Evolutionary conservation across 2,113 vertebrate species (phyloP), one percentile per base, ranked within the genome.

Genomic region (Centrocercus urophasianus): DNA sequence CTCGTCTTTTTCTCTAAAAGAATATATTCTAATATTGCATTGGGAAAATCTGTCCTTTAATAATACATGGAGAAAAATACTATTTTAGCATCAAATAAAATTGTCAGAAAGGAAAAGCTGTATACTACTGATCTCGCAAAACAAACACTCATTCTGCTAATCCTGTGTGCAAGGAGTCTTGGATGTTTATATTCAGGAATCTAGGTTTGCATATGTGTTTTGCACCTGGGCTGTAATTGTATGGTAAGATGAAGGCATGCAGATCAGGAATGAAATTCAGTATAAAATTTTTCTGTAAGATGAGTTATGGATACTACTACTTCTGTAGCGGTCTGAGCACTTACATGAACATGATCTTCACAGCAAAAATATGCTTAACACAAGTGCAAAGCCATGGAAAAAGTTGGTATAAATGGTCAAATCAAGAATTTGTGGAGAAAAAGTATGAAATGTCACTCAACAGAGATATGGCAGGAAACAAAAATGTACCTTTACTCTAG

Each of bases 391-490:
- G 42, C 27, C 47, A 75, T 12, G 11, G 32, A 86, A 24, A 20
- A 50, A 28, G 14, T 19, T n/a, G 61, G 32, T 64, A 90, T 92
- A 83, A 86, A 83, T 78, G 22, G 28, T 67, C 80, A 65, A 78
- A 47, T 6, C 56, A n/a, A 78, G 86, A 94, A 54, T 16, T 78
- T 18, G 21, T 81, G 43, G 27, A 63, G 70, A 57, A 75, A 66
- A 80, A 52, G 57, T 47, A 36, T 27, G 36, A 71, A 77, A 78
- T 47, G 2, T 47, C 27, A 83, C 66, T 77, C 67, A 36, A 82
- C 30, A 82, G 66, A 93, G 57, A 54, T 61, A 42, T 64, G 69
- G 30, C 27, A 91, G 69, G 83, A 90, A 93, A 91, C 65, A 38
- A 85, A 86, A 78, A 65, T 30, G 10, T 43, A 61, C 18, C 20